Percentiles rank a stretch among this genome's conserved stretches.
Conservation (phyloP, 2,113 vertebrate genomes). For the Calidris pugnax region DNA sequence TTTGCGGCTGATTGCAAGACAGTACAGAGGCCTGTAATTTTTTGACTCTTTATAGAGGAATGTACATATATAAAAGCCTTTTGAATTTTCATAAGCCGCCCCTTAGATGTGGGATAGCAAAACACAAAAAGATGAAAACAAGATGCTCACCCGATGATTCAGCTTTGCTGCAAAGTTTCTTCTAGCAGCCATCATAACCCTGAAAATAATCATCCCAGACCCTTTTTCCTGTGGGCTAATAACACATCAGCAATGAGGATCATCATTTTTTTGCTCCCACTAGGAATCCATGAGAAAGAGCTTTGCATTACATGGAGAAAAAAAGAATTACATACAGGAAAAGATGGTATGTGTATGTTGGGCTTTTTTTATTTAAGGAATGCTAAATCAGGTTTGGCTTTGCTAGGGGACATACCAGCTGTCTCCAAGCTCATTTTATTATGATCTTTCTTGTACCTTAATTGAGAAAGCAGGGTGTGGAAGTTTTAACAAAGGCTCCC, state of each 20-base stretch:
- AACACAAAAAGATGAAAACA: constrained; percentile 47
- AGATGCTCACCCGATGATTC: constrained; percentile 48
- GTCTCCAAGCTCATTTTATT: constrained; percentile 19
- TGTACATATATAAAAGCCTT: constrained; percentile 31
- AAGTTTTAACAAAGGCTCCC: constrained; percentile 48
- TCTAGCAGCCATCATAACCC: constrained; percentile 4
- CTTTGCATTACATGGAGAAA: neutral
- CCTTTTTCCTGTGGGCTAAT: constrained; percentile 30
- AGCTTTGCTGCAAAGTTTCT: constrained; percentile 50
- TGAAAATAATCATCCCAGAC: constrained; percentile 6
- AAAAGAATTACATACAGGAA: neutral
- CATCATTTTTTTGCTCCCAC: neutral
- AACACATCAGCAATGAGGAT: neutral
- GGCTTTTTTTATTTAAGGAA: neutral
- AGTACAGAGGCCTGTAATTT: constrained; percentile 26
- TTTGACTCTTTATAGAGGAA: constrained; percentile 34
- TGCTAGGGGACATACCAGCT: constrained; percentile 22
- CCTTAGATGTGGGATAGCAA: constrained; percentile 54
- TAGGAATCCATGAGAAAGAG: neutral
- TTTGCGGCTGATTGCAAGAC: neutral
- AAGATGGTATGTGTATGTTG: neutral
- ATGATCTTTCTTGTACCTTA: constrained; percentile 29
- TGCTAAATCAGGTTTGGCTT: constrained; percentile 17
- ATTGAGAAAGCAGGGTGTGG: constrained; percentile 53
- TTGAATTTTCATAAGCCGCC: neutral